Base-by-base conservation (phyloP, 2,888 invertebrate species). In the Latheticus oryzae region DNA sequence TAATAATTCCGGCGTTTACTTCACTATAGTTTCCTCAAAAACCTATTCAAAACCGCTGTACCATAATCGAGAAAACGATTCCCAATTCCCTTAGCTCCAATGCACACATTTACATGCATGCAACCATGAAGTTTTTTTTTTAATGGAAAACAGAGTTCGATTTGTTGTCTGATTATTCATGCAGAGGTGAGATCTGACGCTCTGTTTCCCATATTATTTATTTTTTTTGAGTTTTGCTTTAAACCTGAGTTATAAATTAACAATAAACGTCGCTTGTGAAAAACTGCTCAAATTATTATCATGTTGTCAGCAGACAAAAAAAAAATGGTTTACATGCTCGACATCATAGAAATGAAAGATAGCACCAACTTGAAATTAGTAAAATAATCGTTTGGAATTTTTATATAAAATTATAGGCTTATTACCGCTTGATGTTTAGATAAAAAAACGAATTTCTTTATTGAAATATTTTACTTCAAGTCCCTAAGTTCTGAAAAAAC, bases 101-200 rank as follows among this genome's bases (percentile, higher is more conserved):
- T 8, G 37, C 48, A 21, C 12, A 37, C 38, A 50, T 50, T 50
- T 50, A 24, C 50, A 50, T 50, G 37, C 15, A 26, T n/a, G n/a
- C 17, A 13, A 13, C 12, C 40, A 26, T 16, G 45, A 32, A 45
- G 42, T 26, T 23, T 40, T 40, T 40, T 40, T 40, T 28, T 16
- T 8, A 45, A 43, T 43, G 43, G 30, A 43, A 43, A 43, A 43
- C 43, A 30, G 12, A 47, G 33, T 47, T 33, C 47, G 33, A 47
- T 43, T 43, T 26, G 26, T 5, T 1, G n/a, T 28, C 2, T 19
- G 11, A 43, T 47, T 47, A 33, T 47, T 47, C 33, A 47, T 8
- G 21, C 13, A 9, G 7, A 24, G 21, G 15, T 24, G 23, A 33
- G 21, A 23, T 5, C 5, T 26, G 17, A 11, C 19, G 30, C 21